These are phyloP conservation scores for Phylloscopus trochiloides DNA, from an alignment of 2,113 vertebrate species.

Conservation along the genomic window DNA sequence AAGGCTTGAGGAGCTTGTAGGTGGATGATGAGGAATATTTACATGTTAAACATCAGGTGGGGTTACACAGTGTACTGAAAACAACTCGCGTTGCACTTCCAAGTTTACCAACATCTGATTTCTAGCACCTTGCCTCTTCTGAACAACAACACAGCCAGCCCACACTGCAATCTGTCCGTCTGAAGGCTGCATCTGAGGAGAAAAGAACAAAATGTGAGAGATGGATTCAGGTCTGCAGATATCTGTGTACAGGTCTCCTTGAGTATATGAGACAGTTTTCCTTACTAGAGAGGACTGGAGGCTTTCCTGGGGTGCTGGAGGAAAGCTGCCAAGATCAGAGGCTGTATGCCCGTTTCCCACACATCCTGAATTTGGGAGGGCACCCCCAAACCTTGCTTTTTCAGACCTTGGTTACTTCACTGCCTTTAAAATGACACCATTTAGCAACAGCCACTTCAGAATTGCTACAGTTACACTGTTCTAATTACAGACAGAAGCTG, in stretches of 20 bases:
- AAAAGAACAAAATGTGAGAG: neutral
- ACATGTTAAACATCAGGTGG: neutral
- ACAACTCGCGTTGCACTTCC: neutral
- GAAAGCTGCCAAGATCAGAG: neutral
- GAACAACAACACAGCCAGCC: neutral
- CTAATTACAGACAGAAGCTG: slow-evolving; percentile 1
- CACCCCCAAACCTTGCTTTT: neutral
- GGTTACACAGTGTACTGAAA: neutral
- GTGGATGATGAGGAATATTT: neutral
- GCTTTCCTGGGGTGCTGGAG: neutral
- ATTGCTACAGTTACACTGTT: neutral
- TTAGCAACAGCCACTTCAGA: neutral
- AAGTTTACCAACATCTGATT: slow-evolving; percentile 43
- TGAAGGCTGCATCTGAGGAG: neutral
- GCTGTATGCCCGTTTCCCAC: neutral
- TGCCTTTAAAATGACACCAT: neutral
- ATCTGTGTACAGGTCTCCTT: neutral
- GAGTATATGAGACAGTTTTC: neutral
- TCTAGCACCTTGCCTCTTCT: neutral
- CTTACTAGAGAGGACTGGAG: neutral
- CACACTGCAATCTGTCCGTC: neutral
- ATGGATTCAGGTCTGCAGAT: neutral
- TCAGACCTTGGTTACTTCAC: neutral
- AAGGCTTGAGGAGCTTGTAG: neutral
- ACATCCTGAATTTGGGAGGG: accelerated